phyloP scores from a whole-genome alignment of 2,888 invertebrate genomes.

The Drosophila planitibia region DNA sequence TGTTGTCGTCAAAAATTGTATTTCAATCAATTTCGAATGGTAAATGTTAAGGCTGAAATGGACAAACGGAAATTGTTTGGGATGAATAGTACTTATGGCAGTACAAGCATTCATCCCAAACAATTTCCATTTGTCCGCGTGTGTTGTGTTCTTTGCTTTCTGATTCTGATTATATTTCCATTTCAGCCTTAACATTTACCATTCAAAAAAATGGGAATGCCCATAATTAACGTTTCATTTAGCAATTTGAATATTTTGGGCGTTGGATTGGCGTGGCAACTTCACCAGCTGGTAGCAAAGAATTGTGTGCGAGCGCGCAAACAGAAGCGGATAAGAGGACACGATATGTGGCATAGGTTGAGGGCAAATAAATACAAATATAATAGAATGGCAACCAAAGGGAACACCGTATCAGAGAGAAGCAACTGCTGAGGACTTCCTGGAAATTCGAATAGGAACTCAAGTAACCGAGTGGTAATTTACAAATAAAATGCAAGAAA shows the following conservation, averaged over 20 bases:
- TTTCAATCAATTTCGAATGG: slow-evolving; percentile 16
- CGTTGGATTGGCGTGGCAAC: slow-evolving; percentile 64
- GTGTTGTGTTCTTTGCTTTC: no score
- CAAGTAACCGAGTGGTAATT: neutral
- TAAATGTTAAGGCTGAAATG: slow-evolving; percentile 17
- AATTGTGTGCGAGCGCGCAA: neutral
- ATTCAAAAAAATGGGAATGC: slow-evolving; percentile 20
- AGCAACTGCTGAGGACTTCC: neutral
- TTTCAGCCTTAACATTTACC: no score
- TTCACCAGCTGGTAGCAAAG: slow-evolving; percentile 33
- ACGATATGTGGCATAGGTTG: slow-evolving; percentile 1
- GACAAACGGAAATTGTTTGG: no score
- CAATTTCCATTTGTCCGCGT: no score
- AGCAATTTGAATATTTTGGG: slow-evolving; percentile 58
- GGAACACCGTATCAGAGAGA: neutral
- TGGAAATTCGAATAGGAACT: neutral
- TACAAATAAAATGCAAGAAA: neutral
- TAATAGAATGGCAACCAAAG: neutral
- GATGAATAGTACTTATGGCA: no score
- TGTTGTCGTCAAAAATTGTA: neutral
- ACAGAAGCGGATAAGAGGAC: slow-evolving; percentile 1
- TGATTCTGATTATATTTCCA: no score
- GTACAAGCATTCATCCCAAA: no score
- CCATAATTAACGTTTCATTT: slow-evolving; percentile 69
- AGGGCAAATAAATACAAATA: neutral